A percentile compares a stretch with the other conserved stretches of the same genome.
Evolutionary conservation across 2,113 vertebrate genomes (phyloP).

Genomic region (Chloebia gouldiae): DNA sequence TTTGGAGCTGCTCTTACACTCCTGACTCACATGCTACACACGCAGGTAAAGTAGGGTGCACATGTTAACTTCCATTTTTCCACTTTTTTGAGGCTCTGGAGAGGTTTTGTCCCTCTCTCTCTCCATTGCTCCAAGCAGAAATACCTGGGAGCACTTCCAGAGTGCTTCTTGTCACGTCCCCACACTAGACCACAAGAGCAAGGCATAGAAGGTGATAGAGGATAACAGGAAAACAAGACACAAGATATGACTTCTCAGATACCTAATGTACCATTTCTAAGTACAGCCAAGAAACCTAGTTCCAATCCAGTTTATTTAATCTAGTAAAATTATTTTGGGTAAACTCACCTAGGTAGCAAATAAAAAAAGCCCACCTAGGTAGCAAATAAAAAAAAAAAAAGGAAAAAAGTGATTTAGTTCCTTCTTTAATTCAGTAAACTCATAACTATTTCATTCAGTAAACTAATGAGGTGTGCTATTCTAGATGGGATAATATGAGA

Average conservation of each 20-base stretch:
- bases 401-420: background rate
- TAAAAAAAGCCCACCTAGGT: background rate
- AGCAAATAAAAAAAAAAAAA: background rate
- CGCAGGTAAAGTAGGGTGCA: background rate
- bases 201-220: background rate
- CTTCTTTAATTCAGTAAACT: background rate
- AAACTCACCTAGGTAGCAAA: background rate
- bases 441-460: background rate
- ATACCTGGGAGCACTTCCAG: background rate
- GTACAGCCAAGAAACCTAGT: background rate
- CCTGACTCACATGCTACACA: accelerated
- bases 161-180: background rate
- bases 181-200: background rate
- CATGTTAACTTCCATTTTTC: background rate
- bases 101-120: background rate
- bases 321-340: background rate
- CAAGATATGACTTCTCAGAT: background rate
- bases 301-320: background rate
- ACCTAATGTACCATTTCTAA: background rate
- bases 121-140: background rate
- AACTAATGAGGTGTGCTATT: background rate
- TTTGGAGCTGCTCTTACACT: background rate
- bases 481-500: background rate
- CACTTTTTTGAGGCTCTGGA: background rate
- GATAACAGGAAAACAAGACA: background rate